Conservation (phyloP, 2,888 invertebrate genomes). For the Nephrotoma appendiculata region DNA sequence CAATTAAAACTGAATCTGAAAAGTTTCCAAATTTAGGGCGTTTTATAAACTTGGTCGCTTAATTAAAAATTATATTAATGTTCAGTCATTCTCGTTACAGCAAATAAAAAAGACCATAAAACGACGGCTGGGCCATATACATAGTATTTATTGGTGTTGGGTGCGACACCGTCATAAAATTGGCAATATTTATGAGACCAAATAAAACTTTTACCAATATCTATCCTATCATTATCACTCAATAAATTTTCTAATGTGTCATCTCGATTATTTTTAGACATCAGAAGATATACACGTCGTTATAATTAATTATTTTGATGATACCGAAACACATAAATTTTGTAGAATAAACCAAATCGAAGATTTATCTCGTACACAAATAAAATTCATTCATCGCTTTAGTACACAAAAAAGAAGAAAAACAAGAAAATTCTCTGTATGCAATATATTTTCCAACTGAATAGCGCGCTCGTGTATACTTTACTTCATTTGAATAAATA, state of each 20-base stretch:
- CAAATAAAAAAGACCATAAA: too few relatives aligned
- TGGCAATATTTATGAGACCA: neutral
- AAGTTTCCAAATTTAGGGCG: too few relatives aligned
- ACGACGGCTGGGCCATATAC: too few relatives aligned
- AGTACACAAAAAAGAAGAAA: neutral
- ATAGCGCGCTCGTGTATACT: neutral
- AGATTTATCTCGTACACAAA: neutral
- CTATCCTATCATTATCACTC: neutral
- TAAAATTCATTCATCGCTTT: neutral
- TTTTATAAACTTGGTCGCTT: too few relatives aligned
- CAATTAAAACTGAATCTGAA: too few relatives aligned
- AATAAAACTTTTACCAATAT: neutral
- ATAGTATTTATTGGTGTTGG: too few relatives aligned
- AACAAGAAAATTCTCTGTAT: neutral
- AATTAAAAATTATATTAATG: too few relatives aligned
- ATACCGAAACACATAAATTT: neutral
- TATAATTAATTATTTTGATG: neutral
- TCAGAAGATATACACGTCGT: neutral
- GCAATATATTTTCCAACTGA: neutral
- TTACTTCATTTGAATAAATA: neutral
- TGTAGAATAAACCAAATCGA: neutral
- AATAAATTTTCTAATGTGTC: neutral
- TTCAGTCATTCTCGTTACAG: too few relatives aligned
- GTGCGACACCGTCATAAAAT: neutral
- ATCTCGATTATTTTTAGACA: neutral